These are phyloP conservation scores for Circaetus gallicus DNA, from an alignment of 2,113 vertebrate species.

Conservation along the genomic window DNA sequence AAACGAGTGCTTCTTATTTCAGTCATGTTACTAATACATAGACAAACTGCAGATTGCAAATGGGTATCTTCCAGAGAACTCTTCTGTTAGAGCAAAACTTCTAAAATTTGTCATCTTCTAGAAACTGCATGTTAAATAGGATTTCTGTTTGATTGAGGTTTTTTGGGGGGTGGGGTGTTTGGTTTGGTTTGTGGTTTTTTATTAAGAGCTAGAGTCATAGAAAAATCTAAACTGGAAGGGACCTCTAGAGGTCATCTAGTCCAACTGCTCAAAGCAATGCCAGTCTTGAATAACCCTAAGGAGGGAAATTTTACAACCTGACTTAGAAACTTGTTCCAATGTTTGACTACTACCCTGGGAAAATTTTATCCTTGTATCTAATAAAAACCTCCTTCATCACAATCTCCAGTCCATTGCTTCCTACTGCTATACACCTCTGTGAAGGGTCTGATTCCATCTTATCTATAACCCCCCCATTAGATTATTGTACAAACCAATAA, in stretches of 20 bases:
- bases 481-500: not conserved
- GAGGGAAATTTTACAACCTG: not conserved
- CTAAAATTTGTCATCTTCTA: not conserved
- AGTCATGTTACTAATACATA: not conserved
- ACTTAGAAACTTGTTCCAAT: not conserved
- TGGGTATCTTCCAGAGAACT: not conserved
- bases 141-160: not conserved
- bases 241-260: not conserved
- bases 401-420: not conserved
- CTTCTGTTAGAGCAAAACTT: not conserved
- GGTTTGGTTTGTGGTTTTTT: not conserved
- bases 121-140: not conserved
- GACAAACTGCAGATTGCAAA: not conserved
- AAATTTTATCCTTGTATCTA: not conserved
- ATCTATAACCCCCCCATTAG: not conserved
- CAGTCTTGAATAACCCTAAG: not conserved
- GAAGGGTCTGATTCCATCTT: not conserved
- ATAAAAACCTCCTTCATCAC: not conserved
- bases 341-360: not conserved
- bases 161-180: not conserved
- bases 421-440: not conserved
- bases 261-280: not conserved
- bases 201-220: not conserved
- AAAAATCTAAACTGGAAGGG: not conserved
- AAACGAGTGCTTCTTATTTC: not conserved